These are phyloP conservation scores for Bombus affinis DNA, from an alignment of 1,140 invertebrate genomes.

Conservation along the genomic window DNA sequence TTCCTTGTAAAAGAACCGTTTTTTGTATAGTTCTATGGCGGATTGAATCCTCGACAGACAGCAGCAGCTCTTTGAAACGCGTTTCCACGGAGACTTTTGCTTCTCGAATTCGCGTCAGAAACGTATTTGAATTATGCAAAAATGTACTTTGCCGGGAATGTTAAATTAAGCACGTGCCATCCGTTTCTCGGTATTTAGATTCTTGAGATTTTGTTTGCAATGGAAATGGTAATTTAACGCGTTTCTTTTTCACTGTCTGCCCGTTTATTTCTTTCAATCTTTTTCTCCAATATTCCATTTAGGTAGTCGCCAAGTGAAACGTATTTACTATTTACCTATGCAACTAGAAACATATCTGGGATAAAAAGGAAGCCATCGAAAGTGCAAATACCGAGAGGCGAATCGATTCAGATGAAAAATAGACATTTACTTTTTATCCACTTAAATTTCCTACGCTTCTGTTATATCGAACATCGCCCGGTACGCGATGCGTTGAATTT, in stretches of 20 bases:
- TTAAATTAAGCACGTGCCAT: not conserved
- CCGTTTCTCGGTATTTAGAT: not conserved
- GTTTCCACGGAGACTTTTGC: not conserved
- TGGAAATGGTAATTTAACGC: not conserved
- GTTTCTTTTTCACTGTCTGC: not conserved
- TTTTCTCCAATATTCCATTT: not conserved
- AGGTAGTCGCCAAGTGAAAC: not conserved
- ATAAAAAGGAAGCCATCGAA: not conserved
- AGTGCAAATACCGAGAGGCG: constrained; percentile 7
- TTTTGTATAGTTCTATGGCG: not conserved
- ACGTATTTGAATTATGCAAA: not conserved
- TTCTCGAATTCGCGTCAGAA: not conserved
- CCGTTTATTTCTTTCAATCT: not conserved
- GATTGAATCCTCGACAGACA: constrained; percentile 19
- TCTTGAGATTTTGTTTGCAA: not conserved
- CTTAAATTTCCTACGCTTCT: not conserved
- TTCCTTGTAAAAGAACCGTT: not conserved
- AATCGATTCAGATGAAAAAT: not conserved
- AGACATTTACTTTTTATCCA: constrained; percentile 32
- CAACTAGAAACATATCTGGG: constrained; percentile 4
- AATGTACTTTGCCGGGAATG: not conserved
- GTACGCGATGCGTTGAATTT: not conserved
- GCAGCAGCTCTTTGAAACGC: not conserved
- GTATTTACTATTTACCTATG: constrained; percentile 28
- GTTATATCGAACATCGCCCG: not conserved